phyloP scores from a whole-genome alignment of 2,797 vertebrate genomes.

The Mormyrops attenuatus region DNA sequence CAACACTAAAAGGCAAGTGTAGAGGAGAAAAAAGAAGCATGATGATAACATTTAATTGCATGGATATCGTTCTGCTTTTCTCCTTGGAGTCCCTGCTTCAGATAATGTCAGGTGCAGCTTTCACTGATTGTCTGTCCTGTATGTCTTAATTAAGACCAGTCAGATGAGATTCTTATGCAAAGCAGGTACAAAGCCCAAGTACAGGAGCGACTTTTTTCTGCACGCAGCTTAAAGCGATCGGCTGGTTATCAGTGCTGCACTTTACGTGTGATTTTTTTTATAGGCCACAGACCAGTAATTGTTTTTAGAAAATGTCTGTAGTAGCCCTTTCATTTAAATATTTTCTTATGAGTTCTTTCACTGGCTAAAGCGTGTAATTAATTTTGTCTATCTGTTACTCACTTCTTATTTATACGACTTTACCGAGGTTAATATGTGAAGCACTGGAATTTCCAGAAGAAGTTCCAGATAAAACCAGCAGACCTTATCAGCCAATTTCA shows the following conservation, averaged over 20 bases:
- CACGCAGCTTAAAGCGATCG: constrained; percentile 26
- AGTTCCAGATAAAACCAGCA: constrained; percentile 2
- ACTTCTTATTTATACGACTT: not conserved
- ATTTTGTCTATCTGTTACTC: not conserved
- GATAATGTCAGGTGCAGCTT: constrained; percentile 30
- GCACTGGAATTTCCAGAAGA: not conserved
- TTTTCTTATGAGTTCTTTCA: constrained; percentile 14
- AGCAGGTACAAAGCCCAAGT: constrained; percentile 35
- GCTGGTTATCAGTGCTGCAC: not conserved
- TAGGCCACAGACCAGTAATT: constrained; percentile 29
- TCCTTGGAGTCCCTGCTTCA: constrained; percentile 27
- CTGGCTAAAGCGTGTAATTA: not conserved
- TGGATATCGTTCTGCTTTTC: constrained; percentile 29
- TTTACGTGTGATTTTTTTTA: constrained; percentile 12
- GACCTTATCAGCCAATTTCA: not conserved
- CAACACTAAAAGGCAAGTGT: constrained; percentile 34
- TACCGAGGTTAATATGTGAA: not conserved
- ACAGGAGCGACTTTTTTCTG: constrained; percentile 31
- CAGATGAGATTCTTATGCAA: constrained; percentile 37
- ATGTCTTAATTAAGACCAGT: constrained; percentile 41
- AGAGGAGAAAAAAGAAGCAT: not conserved
- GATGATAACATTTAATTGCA: constrained; percentile 55
- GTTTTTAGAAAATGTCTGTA: constrained; percentile 33
- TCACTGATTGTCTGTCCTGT: constrained; percentile 11
- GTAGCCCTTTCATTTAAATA: constrained; percentile 17